Percentiles rank a stretch among this genome's conserved stretches.
Conservation (phyloP, 2,888 invertebrate genomes). For the Diachrysia chrysitis region DNA sequence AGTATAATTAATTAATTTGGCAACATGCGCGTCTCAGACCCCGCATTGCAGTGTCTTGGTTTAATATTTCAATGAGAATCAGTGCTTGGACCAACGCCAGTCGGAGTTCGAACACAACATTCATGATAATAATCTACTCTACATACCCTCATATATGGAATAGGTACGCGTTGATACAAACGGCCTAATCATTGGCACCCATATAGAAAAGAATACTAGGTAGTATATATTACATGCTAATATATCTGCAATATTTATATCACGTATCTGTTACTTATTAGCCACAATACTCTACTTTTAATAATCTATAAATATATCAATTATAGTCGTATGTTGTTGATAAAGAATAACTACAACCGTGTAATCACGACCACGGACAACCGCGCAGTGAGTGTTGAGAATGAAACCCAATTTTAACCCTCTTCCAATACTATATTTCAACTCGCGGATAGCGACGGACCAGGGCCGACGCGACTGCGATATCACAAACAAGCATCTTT, state of each 20-base stretch:
- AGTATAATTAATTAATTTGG: constrained; percentile 69
- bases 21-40: constrained; percentile 76
- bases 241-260: constrained; percentile 22
- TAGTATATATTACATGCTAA: constrained; percentile 13
- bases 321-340: background rate
- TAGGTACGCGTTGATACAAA: constrained; percentile 10
- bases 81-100: constrained; percentile 84
- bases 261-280: constrained; percentile 8
- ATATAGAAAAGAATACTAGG: constrained; percentile 32
- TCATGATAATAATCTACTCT: constrained; percentile 61
- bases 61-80: constrained; percentile 88
- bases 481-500: too few relatives aligned
- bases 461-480: too few relatives aligned
- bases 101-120: constrained; percentile 61
- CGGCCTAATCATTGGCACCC: constrained; percentile 41
- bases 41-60: constrained; percentile 85
- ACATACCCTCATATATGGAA: constrained; percentile 29
- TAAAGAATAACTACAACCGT: background rate
- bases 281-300: constrained; percentile 16
- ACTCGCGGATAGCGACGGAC: too few relatives aligned
- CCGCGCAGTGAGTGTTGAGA: too few relatives aligned
- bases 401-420: too few relatives aligned
- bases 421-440: too few relatives aligned
- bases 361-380: too few relatives aligned
- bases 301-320: constrained; percentile 20